A percentile compares a stretch with the other conserved stretches of the same genome.
Conservation (phyloP, 2,797 vertebrate genomes). For the Echeneis naucrates region DNA sequence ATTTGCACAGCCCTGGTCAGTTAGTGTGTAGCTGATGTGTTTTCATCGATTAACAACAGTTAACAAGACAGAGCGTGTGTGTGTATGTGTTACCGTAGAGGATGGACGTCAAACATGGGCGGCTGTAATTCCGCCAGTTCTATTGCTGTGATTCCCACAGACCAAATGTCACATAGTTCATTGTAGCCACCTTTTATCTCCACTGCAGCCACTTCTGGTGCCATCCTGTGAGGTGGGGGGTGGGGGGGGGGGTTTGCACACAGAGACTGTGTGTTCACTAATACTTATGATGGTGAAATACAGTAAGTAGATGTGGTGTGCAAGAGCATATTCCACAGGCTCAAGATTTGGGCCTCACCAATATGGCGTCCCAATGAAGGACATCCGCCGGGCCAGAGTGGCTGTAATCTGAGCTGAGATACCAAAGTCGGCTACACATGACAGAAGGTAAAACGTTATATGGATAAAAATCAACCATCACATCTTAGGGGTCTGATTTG, state of each 20-base stretch:
- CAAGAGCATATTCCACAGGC: too few relatives aligned
- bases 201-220: slow-evolving; percentile 93
- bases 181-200: slow-evolving; percentile 94
- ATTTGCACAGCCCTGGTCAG: background rate
- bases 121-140: slow-evolving; percentile 92
- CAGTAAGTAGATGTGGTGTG: too few relatives aligned
- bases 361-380: slow-evolving; percentile 94
- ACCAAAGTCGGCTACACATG: slow-evolving; percentile 90
- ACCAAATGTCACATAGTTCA: slow-evolving; percentile 93
- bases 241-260: too few relatives aligned
- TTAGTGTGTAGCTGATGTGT: background rate
- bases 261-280: too few relatives aligned
- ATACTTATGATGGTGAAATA: too few relatives aligned
- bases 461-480: background rate
- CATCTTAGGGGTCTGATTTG: too few relatives aligned
- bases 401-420: slow-evolving; percentile 94
- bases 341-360: slow-evolving; percentile 82
- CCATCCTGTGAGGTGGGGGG: slow-evolving; percentile 96
- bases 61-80: too few relatives aligned
- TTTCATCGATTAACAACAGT: too few relatives aligned
- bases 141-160: slow-evolving; percentile 93
- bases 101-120: slow-evolving; percentile 90
- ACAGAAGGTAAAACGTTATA: background rate
- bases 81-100: slow-evolving; percentile 90
- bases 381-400: slow-evolving; percentile 91